Conservation (phyloP, 2,113 vertebrate species). For the human (Homo sapiens) region GRCh38 chr15:77884501-77885000, state of each 20-base stretch:
- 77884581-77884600: background rate
- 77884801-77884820: background rate
- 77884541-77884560: background rate
- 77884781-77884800: background rate
- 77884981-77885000: background rate
- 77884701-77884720: background rate
- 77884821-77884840: background rate
- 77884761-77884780: background rate
- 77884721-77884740: background rate
- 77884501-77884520: background rate
- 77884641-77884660: background rate
- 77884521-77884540: background rate
- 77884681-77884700: background rate
- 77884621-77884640: background rate
- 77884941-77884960: background rate
- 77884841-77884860: background rate
- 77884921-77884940: background rate
- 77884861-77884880: background rate
- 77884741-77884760: background rate
- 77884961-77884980: accelerated
- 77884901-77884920: background rate
- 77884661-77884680: background rate
- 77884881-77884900: background rate
- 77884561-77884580: background rate
- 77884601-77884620: background rate